phyloP scores from a whole-genome alignment of 2,888 invertebrate species.

The Noctua janthina region DNA sequence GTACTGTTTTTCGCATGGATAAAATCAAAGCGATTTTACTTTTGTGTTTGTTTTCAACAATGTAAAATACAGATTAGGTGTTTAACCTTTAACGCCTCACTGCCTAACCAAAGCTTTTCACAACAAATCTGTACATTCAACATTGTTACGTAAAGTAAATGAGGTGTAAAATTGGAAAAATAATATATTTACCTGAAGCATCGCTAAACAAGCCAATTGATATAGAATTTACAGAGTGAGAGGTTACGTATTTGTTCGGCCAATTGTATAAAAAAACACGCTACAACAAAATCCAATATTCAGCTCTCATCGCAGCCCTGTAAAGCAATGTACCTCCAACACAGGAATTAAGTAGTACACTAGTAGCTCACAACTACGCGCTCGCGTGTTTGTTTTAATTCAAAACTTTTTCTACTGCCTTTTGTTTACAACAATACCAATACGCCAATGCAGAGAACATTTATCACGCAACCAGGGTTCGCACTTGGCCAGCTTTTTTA shows the following conservation, averaged over 20 bases:
- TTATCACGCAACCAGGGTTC: conserved; percentile 49
- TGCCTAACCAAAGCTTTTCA: conserved; percentile 18
- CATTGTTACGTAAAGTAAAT: conserved; percentile 10
- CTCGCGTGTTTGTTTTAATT: conserved; percentile 39
- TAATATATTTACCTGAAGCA: neutral
- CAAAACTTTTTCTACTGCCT: conserved; percentile 28
- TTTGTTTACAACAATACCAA: conserved; percentile 49
- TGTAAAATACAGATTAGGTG: conserved; percentile 17
- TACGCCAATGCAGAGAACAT: conserved; percentile 60
- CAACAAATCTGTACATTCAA: conserved; percentile 9
- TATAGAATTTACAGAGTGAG: neutral
- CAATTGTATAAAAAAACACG: neutral
- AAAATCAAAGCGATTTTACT: conserved; percentile 29
- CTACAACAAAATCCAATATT: neutral
- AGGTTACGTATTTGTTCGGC: neutral
- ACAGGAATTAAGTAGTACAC: conserved; percentile 11
- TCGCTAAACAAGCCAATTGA: neutral
- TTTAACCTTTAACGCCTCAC: conserved; percentile 28
- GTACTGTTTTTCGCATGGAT: conserved; percentile 2
- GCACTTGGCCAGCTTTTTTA: conserved; percentile 53
- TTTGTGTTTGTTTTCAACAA: conserved; percentile 32
- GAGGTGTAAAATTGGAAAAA: neutral
- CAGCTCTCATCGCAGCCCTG: neutral
- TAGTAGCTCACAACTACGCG: conserved; percentile 8
- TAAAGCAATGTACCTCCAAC: conserved; percentile 2